Base-by-base conservation (phyloP, 2,888 invertebrate species). In the Scaptomyza reducta region DNA sequence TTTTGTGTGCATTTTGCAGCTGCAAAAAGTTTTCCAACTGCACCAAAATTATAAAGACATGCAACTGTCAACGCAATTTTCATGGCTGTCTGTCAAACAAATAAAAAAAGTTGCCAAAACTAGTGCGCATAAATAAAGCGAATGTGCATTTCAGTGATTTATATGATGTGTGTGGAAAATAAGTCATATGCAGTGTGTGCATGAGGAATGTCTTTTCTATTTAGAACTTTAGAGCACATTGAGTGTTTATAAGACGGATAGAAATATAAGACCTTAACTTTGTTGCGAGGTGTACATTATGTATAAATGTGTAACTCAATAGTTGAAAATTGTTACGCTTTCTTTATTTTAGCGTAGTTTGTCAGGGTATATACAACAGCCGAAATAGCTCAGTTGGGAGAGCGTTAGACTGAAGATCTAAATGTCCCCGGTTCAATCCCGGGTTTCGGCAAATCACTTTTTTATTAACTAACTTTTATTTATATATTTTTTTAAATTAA, bases 381-480 rank as follows among this genome's bases (percentile, higher is more conserved):
- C 95, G 95, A 95, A 95, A 95, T 95, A 95, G 95, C 95, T 95
- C 95, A 95, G 95, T 95, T 95, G 94, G 94, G 94, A 95, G 94
- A 95, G 95, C 94, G 94, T 95, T 94, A 94, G 94, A 95, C 94
- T 94, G 94, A 94, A 94, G 94, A 94, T 94, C 94, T 94, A 94
- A 94, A 94, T 93, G 94, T 94, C 94, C 94, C 94, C 93, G 94
- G 94, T 94, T 94, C 94, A 92, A 94, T 94, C 94, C 94, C 94
- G 92, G 94, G 94, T 94, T 94, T 94, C 94, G 94, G 94, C 94
- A 94, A 29, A 0, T 2, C 2, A 16, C 0, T 1, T 44, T 55
- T 44, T 62, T 70, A n/a, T n/a, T n/a, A n/a, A n/a, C 3, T 22
- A 10, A 1, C 3, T 2, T 74, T 65, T 59, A 22, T 57, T 57